Base-by-base conservation (phyloP, 2,888 invertebrate species). In the Osmoderma eremita region DNA sequence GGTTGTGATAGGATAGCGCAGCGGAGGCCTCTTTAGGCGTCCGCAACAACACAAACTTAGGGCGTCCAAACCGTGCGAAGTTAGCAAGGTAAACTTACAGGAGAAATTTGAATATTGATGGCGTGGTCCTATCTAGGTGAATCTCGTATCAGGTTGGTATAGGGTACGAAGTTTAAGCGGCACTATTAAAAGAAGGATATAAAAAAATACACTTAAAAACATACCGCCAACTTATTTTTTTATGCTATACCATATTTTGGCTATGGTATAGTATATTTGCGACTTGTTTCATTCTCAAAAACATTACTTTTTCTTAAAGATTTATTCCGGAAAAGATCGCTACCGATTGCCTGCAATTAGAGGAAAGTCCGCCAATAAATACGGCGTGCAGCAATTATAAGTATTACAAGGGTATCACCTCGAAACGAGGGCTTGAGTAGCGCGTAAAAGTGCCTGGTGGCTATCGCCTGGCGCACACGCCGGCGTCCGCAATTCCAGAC, bases 41-140 rank as follows among this genome's bases (percentile, higher is more conserved):
- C 77, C 45, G 58, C 75, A 77, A 73, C 76, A 71, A 74, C 76
- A 71, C 79, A 78, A 80, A 81, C 78, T 79, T 80, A 77, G 75
- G 67, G 39, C 42, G 72, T n/a, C n/a, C n/a, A n/a, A n/a, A n/a
- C 72, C 74, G 38, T 53, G 49, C 67, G 42, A 69, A 67, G 58
- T 71, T 65, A 56, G 45, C 69, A 69, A 72, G 72, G 72, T 72
- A 71, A 72, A 72, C 70, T 64, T 56, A 17, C 45, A 13, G 49
- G 61, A 67, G 75, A 74, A 78, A 79, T 79, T 79, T 80, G 79
- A 80, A 80, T 80, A 79, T 78, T 78, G 78, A 79, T 78, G n/a
- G n/a, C n/a, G n/a, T n/a, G n/a, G 78, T 77, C 76, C 38, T 56
- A 64, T 53, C 20, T 56, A 13, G 8, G 39, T 56, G 36, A 10